These are phyloP conservation scores for Ceramica pisi DNA, from an alignment of 2,888 invertebrate genomes.

Conservation along the genomic window DNA sequence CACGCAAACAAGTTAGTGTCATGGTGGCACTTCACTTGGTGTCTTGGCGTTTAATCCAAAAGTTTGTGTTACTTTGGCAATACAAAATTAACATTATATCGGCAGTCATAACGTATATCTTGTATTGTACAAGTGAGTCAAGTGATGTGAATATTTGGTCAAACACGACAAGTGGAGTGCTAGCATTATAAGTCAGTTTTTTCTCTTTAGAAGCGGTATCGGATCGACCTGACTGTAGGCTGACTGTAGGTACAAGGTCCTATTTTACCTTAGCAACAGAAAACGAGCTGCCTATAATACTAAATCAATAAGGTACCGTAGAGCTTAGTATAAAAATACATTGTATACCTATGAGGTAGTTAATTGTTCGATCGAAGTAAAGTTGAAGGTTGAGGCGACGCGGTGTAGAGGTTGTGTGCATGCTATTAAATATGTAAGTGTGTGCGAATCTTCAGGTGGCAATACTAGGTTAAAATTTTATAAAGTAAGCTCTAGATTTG, in stretches of 20 bases:
- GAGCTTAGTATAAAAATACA: slow-evolving; percentile 33
- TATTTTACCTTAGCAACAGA: neutral
- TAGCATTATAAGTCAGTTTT: too few relatives aligned
- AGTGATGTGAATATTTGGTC: too few relatives aligned
- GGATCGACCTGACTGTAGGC: neutral
- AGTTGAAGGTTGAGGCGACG: slow-evolving; percentile 35
- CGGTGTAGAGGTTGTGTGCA: slow-evolving; percentile 19
- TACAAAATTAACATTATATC: too few relatives aligned
- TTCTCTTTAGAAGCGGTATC: neutral
- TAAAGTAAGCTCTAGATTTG: neutral
- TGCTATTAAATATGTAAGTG: slow-evolving; percentile 15
- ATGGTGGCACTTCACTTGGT: too few relatives aligned
- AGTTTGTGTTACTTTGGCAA: too few relatives aligned
- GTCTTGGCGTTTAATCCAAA: too few relatives aligned
- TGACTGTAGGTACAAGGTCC: neutral
- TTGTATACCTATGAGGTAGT: neutral
- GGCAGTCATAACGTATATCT: too few relatives aligned
- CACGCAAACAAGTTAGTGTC: too few relatives aligned
- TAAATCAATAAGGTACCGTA: slow-evolving; percentile 34
- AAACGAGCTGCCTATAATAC: slow-evolving; percentile 5
- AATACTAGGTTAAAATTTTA: neutral
- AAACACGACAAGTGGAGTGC: too few relatives aligned
- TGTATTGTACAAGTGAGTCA: too few relatives aligned
- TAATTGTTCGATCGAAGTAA: slow-evolving; percentile 34
- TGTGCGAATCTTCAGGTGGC: neutral